Conservation (phyloP, 2,888 invertebrate genomes). For the Drosophila mayaguana region DNA sequence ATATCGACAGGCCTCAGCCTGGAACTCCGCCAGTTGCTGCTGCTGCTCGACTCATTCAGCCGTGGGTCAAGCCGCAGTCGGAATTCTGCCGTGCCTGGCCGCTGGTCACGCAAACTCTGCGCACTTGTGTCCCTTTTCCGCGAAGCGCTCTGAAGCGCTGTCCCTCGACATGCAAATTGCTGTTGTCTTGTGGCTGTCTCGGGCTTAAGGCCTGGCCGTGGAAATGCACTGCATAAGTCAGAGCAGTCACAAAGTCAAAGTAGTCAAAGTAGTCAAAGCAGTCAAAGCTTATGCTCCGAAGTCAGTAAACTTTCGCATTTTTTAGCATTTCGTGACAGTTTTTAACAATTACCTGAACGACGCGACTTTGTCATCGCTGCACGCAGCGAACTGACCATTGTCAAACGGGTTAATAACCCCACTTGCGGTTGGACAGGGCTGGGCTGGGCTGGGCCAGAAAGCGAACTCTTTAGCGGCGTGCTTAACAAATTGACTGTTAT, state of each 20-base stretch:
- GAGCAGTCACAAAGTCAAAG: slow-evolving; percentile 12
- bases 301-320: slow-evolving; percentile 72
- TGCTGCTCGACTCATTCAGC: slow-evolving; percentile 6
- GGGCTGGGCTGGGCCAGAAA: neutral
- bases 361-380: slow-evolving; percentile 36
- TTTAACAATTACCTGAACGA: slow-evolving; percentile 68
- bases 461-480: slow-evolving; percentile 22
- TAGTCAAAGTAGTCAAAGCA: slow-evolving; percentile 11
- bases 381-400: slow-evolving; percentile 55
- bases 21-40: slow-evolving; percentile 7
- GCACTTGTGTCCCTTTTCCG: slow-evolving; percentile 51
- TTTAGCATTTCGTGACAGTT: slow-evolving; percentile 72
- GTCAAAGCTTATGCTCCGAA: slow-evolving; percentile 27
- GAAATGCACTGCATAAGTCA: slow-evolving; percentile 19
- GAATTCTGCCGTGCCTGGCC: slow-evolving; percentile 45
- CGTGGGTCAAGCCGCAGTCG: neutral
- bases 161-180: slow-evolving; percentile 64
- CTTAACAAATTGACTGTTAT: slow-evolving; percentile 40
- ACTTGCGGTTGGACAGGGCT: too few species aligned
- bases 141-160: slow-evolving; percentile 30
- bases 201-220: slow-evolving; percentile 20
- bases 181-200: slow-evolving; percentile 24
- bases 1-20: slow-evolving; percentile 30
- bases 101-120: slow-evolving; percentile 67
- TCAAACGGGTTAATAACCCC: slow-evolving; percentile 71